Percentiles rank a stretch among this genome's conserved stretches.
Evolutionary conservation across 2,113 vertebrate genomes (phyloP).

Genomic region (Ceyx margarethae): DNA sequence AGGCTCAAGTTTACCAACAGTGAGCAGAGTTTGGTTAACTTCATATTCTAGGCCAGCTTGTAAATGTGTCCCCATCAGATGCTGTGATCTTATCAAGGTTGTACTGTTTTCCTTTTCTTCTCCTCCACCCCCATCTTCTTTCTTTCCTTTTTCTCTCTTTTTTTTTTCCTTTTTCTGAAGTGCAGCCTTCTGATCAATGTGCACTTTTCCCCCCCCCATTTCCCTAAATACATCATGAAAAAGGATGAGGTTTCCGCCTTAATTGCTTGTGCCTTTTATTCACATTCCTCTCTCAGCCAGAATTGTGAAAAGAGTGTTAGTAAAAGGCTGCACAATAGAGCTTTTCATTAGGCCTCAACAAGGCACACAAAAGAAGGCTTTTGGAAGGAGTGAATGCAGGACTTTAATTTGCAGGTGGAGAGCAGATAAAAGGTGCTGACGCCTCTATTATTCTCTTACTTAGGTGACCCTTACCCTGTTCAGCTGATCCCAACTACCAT

Average conservation of each 20-base stretch:
- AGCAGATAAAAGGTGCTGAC: conserved; percentile 82
- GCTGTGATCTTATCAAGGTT: conserved; percentile 62
- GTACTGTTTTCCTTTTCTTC: conserved; percentile 48
- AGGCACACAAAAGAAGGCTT: conserved; percentile 87
- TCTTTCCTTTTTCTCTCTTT: background rate
- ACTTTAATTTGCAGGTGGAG: conserved; percentile 87
- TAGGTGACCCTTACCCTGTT: conserved; percentile 98
- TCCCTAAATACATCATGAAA: conserved; percentile 81
- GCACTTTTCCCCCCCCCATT: conserved; percentile 60
- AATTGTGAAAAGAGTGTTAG: conserved; percentile 88
- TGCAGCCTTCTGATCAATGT: conserved; percentile 76
- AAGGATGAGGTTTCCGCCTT: conserved; percentile 87
- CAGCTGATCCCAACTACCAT: conserved; percentile 99
- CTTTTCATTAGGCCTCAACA: conserved; percentile 89
- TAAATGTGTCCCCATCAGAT: conserved; percentile 52
- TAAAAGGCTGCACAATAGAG: conserved; percentile 91
- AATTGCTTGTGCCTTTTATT: conserved; percentile 89
- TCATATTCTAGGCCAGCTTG: conserved; percentile 48
- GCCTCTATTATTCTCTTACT: conserved; percentile 79
- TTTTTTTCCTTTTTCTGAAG: conserved; percentile 27
- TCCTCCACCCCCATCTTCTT: conserved; percentile 26
- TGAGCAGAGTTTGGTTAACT: conserved; percentile 62
- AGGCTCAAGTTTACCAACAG: conserved; percentile 58
- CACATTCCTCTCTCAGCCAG: conserved; percentile 81
- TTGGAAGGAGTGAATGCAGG: conserved; percentile 83